A percentile compares a stretch with the other conserved stretches of the same genome.
phyloP scores from a whole-genome alignment of 2,113 vertebrate species.

The Gulo gulo region DNA sequence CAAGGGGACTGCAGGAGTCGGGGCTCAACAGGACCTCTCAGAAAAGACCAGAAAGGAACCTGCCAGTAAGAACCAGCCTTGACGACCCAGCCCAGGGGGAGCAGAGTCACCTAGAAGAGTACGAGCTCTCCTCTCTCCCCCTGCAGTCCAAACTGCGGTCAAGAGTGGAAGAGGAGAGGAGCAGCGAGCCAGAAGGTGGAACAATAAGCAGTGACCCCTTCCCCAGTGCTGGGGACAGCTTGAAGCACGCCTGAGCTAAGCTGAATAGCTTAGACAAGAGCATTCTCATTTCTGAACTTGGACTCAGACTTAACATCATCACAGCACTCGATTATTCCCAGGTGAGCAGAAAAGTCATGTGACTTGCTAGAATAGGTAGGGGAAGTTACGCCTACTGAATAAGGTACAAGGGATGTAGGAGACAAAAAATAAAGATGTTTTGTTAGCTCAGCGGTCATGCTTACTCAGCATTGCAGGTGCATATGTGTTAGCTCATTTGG shows the following conservation, averaged over 20 bases:
- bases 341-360: background rate
- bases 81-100: background rate
- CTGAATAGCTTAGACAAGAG: background rate
- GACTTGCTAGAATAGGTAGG: background rate
- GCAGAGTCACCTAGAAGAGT: background rate
- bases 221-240: background rate
- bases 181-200: background rate
- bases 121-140: background rate
- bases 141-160: background rate
- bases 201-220: background rate
- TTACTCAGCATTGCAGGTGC: background rate
- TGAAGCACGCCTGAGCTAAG: background rate
- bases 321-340: background rate
- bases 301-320: background rate
- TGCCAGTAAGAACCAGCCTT: background rate
- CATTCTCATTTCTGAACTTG: background rate
- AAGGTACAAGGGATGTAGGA: background rate
- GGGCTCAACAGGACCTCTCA: background rate
- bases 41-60: too few species aligned
- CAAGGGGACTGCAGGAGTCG: accelerated
- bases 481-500: background rate
- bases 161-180: background rate
- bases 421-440: background rate
- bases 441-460: background rate
- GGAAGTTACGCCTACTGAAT: background rate